Conservation (phyloP, 2,888 invertebrate species). For the Pristionchus exspectatus region DNA sequence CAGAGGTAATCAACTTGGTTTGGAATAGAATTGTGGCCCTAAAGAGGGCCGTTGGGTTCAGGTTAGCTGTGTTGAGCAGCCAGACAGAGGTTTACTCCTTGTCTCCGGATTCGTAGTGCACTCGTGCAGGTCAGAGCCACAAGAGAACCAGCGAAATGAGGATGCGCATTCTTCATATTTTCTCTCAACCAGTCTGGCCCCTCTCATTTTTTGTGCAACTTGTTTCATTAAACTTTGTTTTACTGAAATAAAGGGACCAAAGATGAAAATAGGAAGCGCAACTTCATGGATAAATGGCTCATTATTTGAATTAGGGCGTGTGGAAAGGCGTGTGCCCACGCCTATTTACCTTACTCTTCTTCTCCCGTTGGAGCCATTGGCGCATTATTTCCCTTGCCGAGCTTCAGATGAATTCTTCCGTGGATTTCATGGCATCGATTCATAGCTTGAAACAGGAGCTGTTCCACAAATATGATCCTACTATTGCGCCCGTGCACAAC, state of each 20-base stretch:
- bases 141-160: too few relatives aligned
- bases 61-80: conserved; percentile 28
- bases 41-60: conserved; percentile 72
- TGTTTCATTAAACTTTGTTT: neutral
- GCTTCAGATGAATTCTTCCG: neutral
- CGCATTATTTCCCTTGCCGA: neutral
- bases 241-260: neutral
- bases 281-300: conserved; percentile 11
- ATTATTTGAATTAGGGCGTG: neutral
- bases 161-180: too few relatives aligned
- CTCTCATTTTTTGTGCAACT: too few relatives aligned
- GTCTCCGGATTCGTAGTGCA: too few relatives aligned
- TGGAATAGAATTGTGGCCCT: conserved; percentile 66
- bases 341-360: neutral
- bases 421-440: neutral
- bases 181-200: too few relatives aligned
- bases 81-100: too few relatives aligned
- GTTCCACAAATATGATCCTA: neutral
- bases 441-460: neutral
- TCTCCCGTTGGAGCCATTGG: neutral
- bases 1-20: conserved; percentile 80
- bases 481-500: neutral
- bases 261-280: neutral
- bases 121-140: too few relatives aligned
- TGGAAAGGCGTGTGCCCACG: neutral